phyloP scores from a whole-genome alignment of 2,113 vertebrate species.

The Lamprotornis superbus region DNA sequence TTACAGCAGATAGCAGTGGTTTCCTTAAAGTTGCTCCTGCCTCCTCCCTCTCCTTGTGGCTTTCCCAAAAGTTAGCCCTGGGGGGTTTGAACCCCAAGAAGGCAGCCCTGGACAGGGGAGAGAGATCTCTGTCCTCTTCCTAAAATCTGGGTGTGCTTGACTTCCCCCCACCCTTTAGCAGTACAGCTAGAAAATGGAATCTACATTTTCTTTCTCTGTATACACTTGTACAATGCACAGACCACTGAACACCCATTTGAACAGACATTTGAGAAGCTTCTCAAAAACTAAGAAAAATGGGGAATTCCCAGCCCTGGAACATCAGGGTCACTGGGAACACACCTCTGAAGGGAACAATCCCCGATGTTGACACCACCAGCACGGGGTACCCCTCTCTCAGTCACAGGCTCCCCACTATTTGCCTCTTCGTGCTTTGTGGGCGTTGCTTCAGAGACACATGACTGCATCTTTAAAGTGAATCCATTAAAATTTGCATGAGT shows the following conservation, averaged over 20 bases:
- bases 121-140: neutral
- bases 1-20: neutral
- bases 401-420: neutral
- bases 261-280: neutral
- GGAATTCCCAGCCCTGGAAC: neutral
- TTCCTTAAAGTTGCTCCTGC: neutral
- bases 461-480: neutral
- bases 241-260: neutral
- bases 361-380: accelerated
- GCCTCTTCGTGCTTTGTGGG: neutral
- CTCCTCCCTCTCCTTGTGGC: neutral
- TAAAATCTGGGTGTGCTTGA: neutral
- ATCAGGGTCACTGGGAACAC: neutral
- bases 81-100: neutral
- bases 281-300: neutral
- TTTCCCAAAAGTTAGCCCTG: neutral
- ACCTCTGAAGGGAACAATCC: neutral
- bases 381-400: accelerated
- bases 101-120: neutral
- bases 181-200: neutral
- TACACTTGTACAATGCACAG: neutral
- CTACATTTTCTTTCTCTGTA: neutral
- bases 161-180: neutral
- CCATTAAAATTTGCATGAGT: neutral
- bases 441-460: accelerated